phyloP scores from a whole-genome alignment of 2,797 vertebrate species.

The Lacerta bilineata region DNA sequence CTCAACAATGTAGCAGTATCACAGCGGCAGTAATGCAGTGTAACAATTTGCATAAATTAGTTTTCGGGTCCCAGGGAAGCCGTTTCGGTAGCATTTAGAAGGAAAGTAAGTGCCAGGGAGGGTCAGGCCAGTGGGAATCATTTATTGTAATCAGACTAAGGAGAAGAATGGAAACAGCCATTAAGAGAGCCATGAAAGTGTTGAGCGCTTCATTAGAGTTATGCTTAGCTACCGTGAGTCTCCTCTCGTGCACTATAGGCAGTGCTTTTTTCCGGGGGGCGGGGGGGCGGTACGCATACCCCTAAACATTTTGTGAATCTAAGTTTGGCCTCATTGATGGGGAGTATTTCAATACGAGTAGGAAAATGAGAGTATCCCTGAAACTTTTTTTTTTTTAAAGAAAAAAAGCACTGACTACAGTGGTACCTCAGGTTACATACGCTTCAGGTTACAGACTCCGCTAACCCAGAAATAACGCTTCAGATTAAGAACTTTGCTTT shows the following conservation, averaged over 20 bases:
- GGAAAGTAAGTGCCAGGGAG: conserved; percentile 43
- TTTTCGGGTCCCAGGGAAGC: conserved; percentile 60
- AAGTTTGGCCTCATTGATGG: too few relatives aligned
- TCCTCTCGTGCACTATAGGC: conserved; percentile 9
- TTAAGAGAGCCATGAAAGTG: background rate
- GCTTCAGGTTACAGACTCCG: too few relatives aligned
- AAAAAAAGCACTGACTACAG: background rate
- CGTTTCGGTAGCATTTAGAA: conserved; percentile 58
- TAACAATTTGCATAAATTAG: conserved; percentile 72
- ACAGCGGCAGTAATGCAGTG: conserved; percentile 41
- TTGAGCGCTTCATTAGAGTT: conserved; percentile 31
- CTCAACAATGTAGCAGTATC: conserved; percentile 60
- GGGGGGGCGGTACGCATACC: too few relatives aligned
- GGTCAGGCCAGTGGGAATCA: conserved; percentile 13
- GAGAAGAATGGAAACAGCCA: conserved; percentile 26
- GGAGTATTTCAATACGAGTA: too few relatives aligned
- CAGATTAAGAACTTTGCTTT: too few relatives aligned
- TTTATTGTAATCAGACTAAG: conserved; percentile 34
- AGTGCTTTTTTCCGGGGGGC: background rate
- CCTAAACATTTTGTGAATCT: too few relatives aligned
- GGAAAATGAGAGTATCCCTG: too few relatives aligned
- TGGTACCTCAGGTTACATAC: too few relatives aligned
- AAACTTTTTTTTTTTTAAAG: too few relatives aligned
- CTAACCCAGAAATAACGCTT: too few relatives aligned
- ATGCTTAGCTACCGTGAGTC: conserved; percentile 22